A percentile compares a stretch with the other conserved stretches of the same genome.
These are phyloP conservation scores for Pteromalus puparum DNA, from an alignment of 1,140 invertebrate genomes.

Conservation along the genomic window DNA sequence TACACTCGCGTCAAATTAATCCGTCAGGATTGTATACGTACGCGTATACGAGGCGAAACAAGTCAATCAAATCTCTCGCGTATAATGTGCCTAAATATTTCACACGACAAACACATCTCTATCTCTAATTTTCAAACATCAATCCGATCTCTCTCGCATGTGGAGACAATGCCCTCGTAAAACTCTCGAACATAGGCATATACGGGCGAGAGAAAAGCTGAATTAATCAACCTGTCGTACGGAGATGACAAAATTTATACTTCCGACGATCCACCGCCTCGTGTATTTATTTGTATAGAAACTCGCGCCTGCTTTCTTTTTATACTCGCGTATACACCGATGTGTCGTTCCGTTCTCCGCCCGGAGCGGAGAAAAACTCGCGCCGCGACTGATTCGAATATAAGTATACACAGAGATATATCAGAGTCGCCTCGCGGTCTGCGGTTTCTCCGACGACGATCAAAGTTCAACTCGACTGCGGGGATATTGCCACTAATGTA, in stretches of 20 bases:
- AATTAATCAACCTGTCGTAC: neutral
- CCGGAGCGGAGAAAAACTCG: slow-evolving; percentile 18
- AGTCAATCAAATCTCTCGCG: neutral
- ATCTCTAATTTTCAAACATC: too few relatives aligned
- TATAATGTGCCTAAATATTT: neutral
- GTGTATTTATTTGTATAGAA: slow-evolving; percentile 17
- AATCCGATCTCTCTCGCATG: too few relatives aligned
- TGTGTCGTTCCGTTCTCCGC: slow-evolving; percentile 11
- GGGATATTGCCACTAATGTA: neutral
- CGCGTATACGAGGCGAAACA: neutral
- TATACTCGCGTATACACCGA: neutral
- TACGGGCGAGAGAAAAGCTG: neutral
- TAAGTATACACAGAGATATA: neutral
- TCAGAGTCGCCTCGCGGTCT: slow-evolving; percentile 16
- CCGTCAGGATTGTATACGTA: neutral
- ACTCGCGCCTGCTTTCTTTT: slow-evolving; percentile 11
- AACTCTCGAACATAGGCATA: neutral
- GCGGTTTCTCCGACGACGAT: slow-evolving; percentile 31
- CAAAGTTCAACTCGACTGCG: neutral
- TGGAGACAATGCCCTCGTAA: neutral
- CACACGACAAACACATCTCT: neutral
- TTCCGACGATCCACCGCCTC: neutral
- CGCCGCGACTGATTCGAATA: neutral
- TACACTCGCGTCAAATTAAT: neutral
- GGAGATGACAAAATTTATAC: neutral